Conservation (phyloP, 2,797 vertebrate genomes). For the Takifugu rubripes region DNA sequence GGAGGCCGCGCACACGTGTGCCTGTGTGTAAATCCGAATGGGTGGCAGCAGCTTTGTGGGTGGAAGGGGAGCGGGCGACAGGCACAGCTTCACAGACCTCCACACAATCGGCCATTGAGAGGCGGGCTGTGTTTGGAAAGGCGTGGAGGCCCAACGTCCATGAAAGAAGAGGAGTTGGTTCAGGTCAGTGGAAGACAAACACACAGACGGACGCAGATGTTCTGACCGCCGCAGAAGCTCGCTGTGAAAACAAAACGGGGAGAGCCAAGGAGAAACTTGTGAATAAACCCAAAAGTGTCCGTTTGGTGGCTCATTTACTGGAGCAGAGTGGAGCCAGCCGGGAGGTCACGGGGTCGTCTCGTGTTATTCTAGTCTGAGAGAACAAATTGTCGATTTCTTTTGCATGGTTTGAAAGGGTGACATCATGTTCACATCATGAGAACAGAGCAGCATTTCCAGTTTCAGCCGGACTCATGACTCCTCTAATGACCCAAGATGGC, state of each 20-base stretch:
- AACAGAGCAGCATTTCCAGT: neutral
- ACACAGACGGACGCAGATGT: constrained; percentile 39
- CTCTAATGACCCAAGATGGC: constrained; percentile 23
- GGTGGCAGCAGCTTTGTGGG: constrained; percentile 33
- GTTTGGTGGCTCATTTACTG: neutral
- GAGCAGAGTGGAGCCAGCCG: neutral
- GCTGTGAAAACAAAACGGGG: constrained; percentile 9
- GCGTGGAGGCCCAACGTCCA: constrained; percentile 25
- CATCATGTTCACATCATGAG: constrained; percentile 1
- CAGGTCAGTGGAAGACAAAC: constrained; percentile 47
- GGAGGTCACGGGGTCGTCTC: neutral
- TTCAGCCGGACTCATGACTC: constrained; percentile 18
- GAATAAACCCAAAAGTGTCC: constrained; percentile 19
- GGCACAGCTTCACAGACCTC: constrained; percentile 24
- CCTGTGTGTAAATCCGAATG: constrained; percentile 53
- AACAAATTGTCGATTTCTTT: constrained; percentile 7
- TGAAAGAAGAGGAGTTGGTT: constrained; percentile 32
- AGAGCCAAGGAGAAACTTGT: constrained; percentile 12
- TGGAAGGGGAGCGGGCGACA: constrained; percentile 36
- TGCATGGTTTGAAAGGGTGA: constrained; percentile 3
- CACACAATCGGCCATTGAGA: constrained; percentile 57
- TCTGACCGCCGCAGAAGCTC: constrained; percentile 27
- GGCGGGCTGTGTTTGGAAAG: constrained; percentile 45
- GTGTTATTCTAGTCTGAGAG: constrained; percentile 7
- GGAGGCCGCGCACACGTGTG: constrained; percentile 36